These are phyloP conservation scores for Amphilophus citrinellus DNA, from an alignment of 2,113 vertebrate species.

Conservation along the genomic window DNA sequence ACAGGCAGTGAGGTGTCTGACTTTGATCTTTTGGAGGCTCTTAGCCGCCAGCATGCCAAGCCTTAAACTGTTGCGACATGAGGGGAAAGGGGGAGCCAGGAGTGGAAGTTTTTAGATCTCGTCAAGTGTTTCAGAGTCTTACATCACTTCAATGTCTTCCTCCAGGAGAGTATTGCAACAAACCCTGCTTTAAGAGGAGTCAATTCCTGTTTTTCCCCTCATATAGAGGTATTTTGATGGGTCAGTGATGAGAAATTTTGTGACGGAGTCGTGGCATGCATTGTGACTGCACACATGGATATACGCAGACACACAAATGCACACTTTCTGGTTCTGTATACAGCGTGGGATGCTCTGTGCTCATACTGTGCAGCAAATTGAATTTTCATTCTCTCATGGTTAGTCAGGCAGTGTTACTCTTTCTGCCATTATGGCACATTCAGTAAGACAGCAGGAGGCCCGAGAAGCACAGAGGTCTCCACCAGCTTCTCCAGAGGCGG, in stretches of 20 bases:
- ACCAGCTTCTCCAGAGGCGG: slow-evolving; percentile 27
- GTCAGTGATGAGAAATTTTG: slow-evolving; percentile 26
- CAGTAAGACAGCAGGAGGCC: slow-evolving; percentile 44
- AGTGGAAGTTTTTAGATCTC: slow-evolving; percentile 53
- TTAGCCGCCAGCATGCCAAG: slow-evolving; percentile 29
- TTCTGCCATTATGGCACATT: slow-evolving; percentile 55
- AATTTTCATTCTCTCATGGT: slow-evolving; percentile 56
- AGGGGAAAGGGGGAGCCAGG: slow-evolving; percentile 16
- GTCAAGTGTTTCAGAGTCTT: slow-evolving; percentile 71
- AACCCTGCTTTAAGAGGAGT: slow-evolving; percentile 50
- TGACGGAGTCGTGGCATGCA: neutral
- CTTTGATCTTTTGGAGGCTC: slow-evolving; percentile 67
- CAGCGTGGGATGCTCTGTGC: slow-evolving; percentile 40
- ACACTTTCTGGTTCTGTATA: slow-evolving; percentile 36
- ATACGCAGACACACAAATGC: neutral
- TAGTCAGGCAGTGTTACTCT: slow-evolving; percentile 50
- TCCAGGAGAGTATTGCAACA: slow-evolving; percentile 48
- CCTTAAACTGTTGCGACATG: slow-evolving; percentile 50
- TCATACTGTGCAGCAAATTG: slow-evolving; percentile 48
- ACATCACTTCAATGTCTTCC: slow-evolving; percentile 66
- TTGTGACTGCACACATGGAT: neutral
- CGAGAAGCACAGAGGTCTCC: slow-evolving; percentile 32
- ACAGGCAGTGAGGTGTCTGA: slow-evolving; percentile 43
- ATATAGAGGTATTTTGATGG: slow-evolving; percentile 30
- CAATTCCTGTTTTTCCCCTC: neutral